phyloP scores from a whole-genome alignment of 2,113 vertebrate species.

The Holacanthus passer region DNA sequence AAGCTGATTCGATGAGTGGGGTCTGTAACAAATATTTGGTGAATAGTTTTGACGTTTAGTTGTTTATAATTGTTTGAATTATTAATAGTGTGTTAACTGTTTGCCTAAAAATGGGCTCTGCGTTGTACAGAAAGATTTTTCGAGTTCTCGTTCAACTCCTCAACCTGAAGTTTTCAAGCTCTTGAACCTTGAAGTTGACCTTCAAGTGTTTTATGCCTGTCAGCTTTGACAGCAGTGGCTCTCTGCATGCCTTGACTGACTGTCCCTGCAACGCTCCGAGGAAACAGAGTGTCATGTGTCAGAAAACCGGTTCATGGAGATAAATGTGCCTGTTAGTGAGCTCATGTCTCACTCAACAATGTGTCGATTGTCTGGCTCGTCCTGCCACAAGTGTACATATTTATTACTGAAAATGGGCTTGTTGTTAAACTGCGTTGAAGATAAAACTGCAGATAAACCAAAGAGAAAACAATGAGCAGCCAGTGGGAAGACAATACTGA shows the following conservation, averaged over 20 bases:
- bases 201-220: neutral
- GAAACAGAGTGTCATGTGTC: slow-evolving; percentile 53
- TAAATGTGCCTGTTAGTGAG: slow-evolving; percentile 50
- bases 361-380: slow-evolving; percentile 44
- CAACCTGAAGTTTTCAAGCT: neutral
- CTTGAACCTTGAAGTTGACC: neutral
- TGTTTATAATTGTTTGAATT: neutral
- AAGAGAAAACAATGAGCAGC: slow-evolving; percentile 9
- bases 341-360: slow-evolving; percentile 63
- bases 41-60: neutral
- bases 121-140: too few species aligned
- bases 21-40: neutral
- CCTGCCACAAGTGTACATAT: slow-evolving; percentile 39
- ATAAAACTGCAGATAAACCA: neutral
- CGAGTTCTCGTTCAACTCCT: neutral
- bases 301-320: slow-evolving; percentile 61
- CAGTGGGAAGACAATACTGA: slow-evolving; percentile 21
- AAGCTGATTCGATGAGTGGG: neutral
- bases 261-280: slow-evolving; percentile 10
- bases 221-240: neutral
- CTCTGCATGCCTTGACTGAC: neutral
- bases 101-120: neutral
- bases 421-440: slow-evolving; percentile 31
- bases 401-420: slow-evolving; percentile 46
- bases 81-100: neutral